Percentiles rank a stretch among this genome's conserved stretches.
These are phyloP conservation scores for Microctenopoma steveboyesi DNA, from an alignment of 2,797 vertebrate genomes.

Conservation along the genomic window DNA sequence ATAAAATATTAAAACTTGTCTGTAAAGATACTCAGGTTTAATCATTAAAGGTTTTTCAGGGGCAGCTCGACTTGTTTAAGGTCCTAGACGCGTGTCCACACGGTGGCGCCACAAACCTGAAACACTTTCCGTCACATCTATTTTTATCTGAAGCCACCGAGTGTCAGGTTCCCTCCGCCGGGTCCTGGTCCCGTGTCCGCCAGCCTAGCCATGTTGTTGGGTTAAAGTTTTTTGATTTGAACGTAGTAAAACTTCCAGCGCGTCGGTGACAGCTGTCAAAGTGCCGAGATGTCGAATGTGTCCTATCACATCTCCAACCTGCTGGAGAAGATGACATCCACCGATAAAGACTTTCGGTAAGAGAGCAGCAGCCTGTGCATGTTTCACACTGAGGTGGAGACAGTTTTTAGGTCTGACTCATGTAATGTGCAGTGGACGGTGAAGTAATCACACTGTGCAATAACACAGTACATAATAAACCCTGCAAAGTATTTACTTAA, in stretches of 20 bases:
- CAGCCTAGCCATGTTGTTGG: constrained; percentile 73
- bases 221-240: constrained; percentile 47
- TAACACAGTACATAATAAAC: no score
- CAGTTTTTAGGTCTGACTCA: constrained; percentile 43
- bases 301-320: constrained; percentile 94
- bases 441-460: no score
- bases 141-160: constrained; percentile 74
- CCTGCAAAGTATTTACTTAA: no score
- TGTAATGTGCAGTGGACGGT: neutral
- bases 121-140: constrained; percentile 60
- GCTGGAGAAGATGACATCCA: constrained; percentile 97
- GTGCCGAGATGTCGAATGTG: constrained; percentile 85
- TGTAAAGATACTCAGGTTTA: no score
- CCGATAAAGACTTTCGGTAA: constrained; percentile 97
- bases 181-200: constrained; percentile 19
- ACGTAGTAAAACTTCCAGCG: neutral
- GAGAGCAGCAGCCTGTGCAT: constrained; percentile 3
- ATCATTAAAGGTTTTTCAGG: no score
- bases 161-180: constrained; percentile 73
- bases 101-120: constrained; percentile 33
- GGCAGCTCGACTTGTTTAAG: no score
- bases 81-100: constrained; percentile 38
- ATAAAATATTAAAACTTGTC: no score
- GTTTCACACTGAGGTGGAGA: constrained; percentile 48
- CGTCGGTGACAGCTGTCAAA: constrained; percentile 20